Base-by-base conservation (phyloP, 2,797 vertebrate species). In the Takifugu ocellatus region DNA sequence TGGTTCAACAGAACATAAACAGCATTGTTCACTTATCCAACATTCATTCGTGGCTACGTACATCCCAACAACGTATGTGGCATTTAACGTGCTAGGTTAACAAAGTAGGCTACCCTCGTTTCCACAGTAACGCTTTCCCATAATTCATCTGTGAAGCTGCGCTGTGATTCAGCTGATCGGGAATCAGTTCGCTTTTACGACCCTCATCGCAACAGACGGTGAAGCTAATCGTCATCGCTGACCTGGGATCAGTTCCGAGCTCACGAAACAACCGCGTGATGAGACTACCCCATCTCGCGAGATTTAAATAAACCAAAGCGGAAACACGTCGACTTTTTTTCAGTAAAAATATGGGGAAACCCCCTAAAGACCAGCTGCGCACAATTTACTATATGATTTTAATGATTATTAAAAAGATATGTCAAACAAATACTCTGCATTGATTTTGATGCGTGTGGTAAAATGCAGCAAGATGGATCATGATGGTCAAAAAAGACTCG, bases 111-210 rank as follows among this genome's bases (percentile, higher is more conserved):
- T 89, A 87, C 86, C 84, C 77, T 88, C 72, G 87, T 88, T 88
- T 87, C 85, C 84, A 87, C 84, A 85, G 86, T 79, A 88, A 89
- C 86, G 78, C 46, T 45, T 61, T 82, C 76, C 84, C 84, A 86
- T 86, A 68, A 77, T 87, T 74, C 82, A 78, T 82, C 74, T 77
- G 72, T 68, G 64, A 6, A 55, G 10, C 0, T 24, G 48, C 6
- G 24, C 59, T 43, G 59, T 66, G 72, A 81, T 82, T 61, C 5
- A 33, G 77, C 81, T 75, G 82, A 64, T 71, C 70, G 60, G 63
- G 71, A 21, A 9, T 51, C 84, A 82, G 79, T 65, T 73, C 2
- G n/a, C 10, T 48, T 51, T 45, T 29, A 51, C 51, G 7, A 26
- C 29, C 15, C 25, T 1, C 27, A 7, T 0, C 51, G 2, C 25